Evolutionary conservation across 2,888 invertebrate genomes (phyloP).

Genomic region (Lithosia quadra): DNA sequence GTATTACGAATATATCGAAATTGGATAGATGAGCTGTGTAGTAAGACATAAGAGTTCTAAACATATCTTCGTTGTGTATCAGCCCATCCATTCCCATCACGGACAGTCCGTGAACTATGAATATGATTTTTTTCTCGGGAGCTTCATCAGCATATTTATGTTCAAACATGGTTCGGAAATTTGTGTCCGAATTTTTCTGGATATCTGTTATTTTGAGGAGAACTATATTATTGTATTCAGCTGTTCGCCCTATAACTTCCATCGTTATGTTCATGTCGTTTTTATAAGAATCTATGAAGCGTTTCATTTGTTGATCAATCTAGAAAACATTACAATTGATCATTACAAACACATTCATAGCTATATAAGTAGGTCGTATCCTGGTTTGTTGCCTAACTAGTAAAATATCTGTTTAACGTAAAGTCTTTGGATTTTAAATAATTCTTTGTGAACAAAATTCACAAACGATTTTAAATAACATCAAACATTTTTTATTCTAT

Average conservation of each 20-base stretch:
- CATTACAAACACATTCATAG: not conserved
- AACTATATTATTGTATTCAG: conserved; percentile 72
- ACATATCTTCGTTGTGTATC: conserved; percentile 34
- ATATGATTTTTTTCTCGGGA: conserved; percentile 69
- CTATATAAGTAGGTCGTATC: not conserved
- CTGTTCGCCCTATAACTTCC: conserved; percentile 65
- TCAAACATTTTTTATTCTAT: too few relatives aligned
- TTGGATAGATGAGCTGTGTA: conserved; percentile 67
- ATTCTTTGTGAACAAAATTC: too few relatives aligned
- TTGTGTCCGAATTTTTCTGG: conserved; percentile 29
- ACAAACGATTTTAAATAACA: too few relatives aligned
- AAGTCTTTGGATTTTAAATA: too few relatives aligned
- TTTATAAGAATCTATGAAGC: not conserved
- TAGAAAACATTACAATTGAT: not conserved
- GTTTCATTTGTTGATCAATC: conserved; percentile 20
- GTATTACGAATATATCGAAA: conserved; percentile 75
- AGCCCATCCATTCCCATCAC: conserved; percentile 58
- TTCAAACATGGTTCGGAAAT: conserved; percentile 57
- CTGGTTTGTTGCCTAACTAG: not conserved
- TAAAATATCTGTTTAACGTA: too few relatives aligned
- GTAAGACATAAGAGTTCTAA: conserved; percentile 55
- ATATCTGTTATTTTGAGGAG: conserved; percentile 61
- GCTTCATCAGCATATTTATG: conserved; percentile 63
- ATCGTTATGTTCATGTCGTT: conserved; percentile 51
- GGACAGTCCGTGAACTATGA: conserved; percentile 73